Conservation (phyloP, 2,888 invertebrate species). For the Andrena minutula region DNA sequence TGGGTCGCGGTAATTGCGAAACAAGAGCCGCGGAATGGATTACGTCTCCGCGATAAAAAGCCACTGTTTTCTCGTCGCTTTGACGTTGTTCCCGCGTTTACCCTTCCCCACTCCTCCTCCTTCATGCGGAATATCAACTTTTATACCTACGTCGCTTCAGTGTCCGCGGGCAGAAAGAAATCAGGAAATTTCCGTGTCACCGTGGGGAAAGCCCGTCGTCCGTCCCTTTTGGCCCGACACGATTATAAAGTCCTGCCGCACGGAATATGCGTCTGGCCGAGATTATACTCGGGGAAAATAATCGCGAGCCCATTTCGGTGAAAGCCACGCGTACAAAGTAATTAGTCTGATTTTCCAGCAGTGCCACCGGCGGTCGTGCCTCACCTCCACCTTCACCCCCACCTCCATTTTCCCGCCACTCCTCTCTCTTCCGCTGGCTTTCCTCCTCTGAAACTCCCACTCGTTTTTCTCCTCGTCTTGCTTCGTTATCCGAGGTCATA, state of each 20-base stretch:
- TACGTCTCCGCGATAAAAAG: slow-evolving; percentile 48
- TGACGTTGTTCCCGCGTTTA: slow-evolving; percentile 56
- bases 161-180: slow-evolving; percentile 41
- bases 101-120: neutral
- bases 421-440: slow-evolving; percentile 10
- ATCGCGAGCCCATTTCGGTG: slow-evolving; percentile 73
- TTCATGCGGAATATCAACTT: slow-evolving; percentile 51
- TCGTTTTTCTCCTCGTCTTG: slow-evolving; percentile 55
- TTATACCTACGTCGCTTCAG: slow-evolving; percentile 2
- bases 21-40: slow-evolving; percentile 43
- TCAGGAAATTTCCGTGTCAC: slow-evolving; percentile 53
- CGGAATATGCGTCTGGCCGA: slow-evolving; percentile 49
- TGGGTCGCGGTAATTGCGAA: slow-evolving; percentile 32
- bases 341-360: slow-evolving; percentile 75
- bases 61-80: slow-evolving; percentile 46
- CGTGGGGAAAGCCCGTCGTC: slow-evolving; percentile 12
- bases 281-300: slow-evolving; percentile 70
- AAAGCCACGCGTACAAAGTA: slow-evolving; percentile 75
- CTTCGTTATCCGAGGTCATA: slow-evolving; percentile 57
- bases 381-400: slow-evolving; percentile 8
- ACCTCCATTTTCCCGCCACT: slow-evolving; percentile 17
- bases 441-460: slow-evolving; percentile 43
- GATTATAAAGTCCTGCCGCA: slow-evolving; percentile 56
- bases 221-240: slow-evolving; percentile 44
- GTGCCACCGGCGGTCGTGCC: slow-evolving; percentile 42